phyloP scores from a whole-genome alignment of 92 coral and sea anemone species.

The Ricordea florida region DNA sequence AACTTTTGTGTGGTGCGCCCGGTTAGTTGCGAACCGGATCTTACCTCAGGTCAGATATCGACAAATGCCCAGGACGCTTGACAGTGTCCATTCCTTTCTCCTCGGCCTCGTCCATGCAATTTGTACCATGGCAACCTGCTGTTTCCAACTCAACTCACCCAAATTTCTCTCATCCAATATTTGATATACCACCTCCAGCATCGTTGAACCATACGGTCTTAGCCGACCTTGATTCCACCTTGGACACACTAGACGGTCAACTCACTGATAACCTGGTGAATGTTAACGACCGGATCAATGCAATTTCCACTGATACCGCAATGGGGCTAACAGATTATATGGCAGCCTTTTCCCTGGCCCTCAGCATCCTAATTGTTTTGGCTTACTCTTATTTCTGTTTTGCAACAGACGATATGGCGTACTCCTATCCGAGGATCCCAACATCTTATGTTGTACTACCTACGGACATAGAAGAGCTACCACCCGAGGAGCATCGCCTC shows the following conservation, averaged over 20 bases:
- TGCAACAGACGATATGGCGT: not conserved
- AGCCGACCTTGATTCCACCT: slow-evolving; percentile 26
- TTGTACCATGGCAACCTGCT: not conserved
- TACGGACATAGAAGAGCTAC: too few relatives aligned
- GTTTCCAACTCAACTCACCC: not conserved
- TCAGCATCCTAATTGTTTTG: not conserved
- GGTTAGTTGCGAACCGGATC: too few relatives aligned
- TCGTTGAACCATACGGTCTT: slow-evolving; percentile 12
- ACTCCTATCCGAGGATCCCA: not conserved
- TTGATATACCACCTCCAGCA: not conserved
- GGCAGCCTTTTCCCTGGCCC: not conserved
- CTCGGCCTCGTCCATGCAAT: not conserved
- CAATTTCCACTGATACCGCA: not conserved
- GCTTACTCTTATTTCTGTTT: not conserved
- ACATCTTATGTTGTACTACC: not conserved
- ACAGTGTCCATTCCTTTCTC: too few relatives aligned
- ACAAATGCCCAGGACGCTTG: too few relatives aligned
- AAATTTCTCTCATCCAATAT: not conserved
- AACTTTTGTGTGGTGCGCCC: too few relatives aligned
- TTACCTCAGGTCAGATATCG: too few relatives aligned
- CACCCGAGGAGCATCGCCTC: not conserved
- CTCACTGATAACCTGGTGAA: not conserved
- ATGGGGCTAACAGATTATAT: not conserved
- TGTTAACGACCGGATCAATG: not conserved
- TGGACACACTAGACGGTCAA: slow-evolving; percentile 19